phyloP scores from a whole-genome alignment of 2,888 invertebrate genomes.

The Andricus curvator region DNA sequence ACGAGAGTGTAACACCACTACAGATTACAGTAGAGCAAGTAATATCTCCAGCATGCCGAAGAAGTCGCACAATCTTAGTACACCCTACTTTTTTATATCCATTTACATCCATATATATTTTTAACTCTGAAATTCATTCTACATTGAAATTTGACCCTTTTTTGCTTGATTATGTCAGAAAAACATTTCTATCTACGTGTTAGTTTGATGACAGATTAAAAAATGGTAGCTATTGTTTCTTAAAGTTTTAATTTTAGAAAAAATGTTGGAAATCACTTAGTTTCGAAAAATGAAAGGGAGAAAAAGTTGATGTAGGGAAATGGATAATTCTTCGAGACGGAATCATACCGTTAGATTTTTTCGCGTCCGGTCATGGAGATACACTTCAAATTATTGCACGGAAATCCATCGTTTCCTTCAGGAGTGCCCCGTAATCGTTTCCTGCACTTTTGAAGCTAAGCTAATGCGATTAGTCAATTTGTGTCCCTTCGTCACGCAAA shows the following conservation, averaged over 20 bases:
- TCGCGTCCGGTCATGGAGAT: constrained; percentile 9
- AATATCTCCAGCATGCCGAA: neutral
- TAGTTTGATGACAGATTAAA: too few relatives aligned
- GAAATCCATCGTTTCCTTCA: constrained; percentile 33
- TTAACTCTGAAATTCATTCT: too few relatives aligned
- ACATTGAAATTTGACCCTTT: too few relatives aligned
- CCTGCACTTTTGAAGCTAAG: constrained; percentile 45
- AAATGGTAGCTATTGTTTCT: too few relatives aligned
- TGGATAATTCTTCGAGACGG: neutral
- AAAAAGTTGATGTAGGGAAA: neutral
- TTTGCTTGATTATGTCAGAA: too few relatives aligned
- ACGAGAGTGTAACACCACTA: constrained; percentile 50
- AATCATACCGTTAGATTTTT: constrained; percentile 18
- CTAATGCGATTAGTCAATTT: constrained; percentile 48
- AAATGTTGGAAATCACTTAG: neutral
- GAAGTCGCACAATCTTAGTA: neutral
- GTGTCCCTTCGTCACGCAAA: constrained; percentile 47
- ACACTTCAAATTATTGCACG: constrained; percentile 39
- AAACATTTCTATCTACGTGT: too few relatives aligned
- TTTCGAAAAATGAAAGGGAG: neutral
- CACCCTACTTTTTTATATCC: neutral
- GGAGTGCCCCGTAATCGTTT: constrained; percentile 42
- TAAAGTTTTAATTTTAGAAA: too few relatives aligned
- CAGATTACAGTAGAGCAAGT: neutral
- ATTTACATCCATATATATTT: too few relatives aligned